These are phyloP conservation scores for Andrena dorsata DNA, from an alignment of 2,888 invertebrate species.

Conservation along the genomic window DNA sequence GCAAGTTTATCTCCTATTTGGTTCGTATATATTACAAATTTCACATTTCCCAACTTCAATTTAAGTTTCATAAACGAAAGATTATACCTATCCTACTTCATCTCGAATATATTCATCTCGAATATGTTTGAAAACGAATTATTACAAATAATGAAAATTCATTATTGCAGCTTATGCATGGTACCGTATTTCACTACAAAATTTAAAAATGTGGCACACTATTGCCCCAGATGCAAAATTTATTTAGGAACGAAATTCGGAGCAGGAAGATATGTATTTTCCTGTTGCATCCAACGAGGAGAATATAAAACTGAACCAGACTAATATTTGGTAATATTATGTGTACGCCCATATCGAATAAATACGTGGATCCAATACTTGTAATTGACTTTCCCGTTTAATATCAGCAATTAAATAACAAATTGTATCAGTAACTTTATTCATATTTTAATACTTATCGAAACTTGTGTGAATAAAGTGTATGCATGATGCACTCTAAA, in stretches of 20 bases:
- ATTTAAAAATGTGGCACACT: slow-evolving; percentile 59
- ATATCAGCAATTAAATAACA: too few species aligned
- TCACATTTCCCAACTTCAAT: background rate
- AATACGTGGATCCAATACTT: too few species aligned
- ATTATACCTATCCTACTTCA: background rate
- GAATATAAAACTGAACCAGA: background rate
- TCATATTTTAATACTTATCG: too few species aligned
- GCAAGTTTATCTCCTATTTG: slow-evolving; percentile 40
- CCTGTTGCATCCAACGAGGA: background rate
- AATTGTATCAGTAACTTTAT: too few species aligned
- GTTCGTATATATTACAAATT: slow-evolving; percentile 29
- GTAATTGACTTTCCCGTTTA: too few species aligned
- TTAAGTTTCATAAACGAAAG: background rate
- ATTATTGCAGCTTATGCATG: slow-evolving; percentile 52
- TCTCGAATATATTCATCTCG: background rate
- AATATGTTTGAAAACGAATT: background rate
- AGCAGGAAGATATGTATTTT: slow-evolving; percentile 17
- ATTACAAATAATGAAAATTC: background rate
- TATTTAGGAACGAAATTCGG: slow-evolving; percentile 61
- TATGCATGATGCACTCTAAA: too few species aligned
- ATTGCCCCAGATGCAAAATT: slow-evolving; percentile 61
- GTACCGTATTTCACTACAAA: slow-evolving; percentile 48
- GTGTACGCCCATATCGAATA: background rate
- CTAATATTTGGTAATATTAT: background rate
- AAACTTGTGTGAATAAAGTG: too few species aligned